Evolutionary conservation across 2,113 vertebrate species (phyloP).

Genomic region (Charina bottae): DNA sequence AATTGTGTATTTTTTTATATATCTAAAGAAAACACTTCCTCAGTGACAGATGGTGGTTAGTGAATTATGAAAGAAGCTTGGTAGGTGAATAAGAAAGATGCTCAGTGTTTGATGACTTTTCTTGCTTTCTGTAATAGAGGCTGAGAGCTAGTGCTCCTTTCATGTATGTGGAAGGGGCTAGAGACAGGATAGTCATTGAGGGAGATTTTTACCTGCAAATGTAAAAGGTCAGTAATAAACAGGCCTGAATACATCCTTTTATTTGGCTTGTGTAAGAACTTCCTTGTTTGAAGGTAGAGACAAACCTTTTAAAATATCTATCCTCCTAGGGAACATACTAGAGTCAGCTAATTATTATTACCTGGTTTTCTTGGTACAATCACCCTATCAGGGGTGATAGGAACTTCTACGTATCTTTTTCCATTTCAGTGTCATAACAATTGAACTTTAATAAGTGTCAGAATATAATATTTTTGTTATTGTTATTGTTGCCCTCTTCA

Average conservation of each 20-base stretch:
- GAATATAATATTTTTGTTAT: background rate
- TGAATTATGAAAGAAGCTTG: constrained; percentile 46
- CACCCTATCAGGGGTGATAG: background rate
- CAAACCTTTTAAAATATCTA: constrained; percentile 1
- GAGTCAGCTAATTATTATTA: background rate
- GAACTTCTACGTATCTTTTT: background rate
- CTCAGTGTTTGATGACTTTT: constrained; percentile 26
- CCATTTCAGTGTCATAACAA: background rate
- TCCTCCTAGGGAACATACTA: background rate
- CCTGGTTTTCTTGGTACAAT: background rate
- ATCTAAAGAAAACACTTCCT: constrained; percentile 29
- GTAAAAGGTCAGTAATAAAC: background rate
- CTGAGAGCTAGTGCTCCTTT: background rate
- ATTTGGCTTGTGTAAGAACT: background rate
- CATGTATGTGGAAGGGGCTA: constrained; percentile 4
- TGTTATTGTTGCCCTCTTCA: background rate
- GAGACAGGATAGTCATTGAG: background rate
- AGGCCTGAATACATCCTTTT: background rate
- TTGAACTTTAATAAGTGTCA: background rate
- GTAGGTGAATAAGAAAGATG: constrained; percentile 31
- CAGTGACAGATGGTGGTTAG: constrained; percentile 34
- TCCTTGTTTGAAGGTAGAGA: constrained; percentile 3
- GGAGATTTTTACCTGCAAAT: background rate
- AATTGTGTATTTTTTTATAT: constrained; percentile 50
- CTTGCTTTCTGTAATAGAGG: background rate